These are phyloP conservation scores for Pocillopora damicornis DNA, from an alignment of 64 coral and sea anemone species.

Conservation along the genomic window DNA sequence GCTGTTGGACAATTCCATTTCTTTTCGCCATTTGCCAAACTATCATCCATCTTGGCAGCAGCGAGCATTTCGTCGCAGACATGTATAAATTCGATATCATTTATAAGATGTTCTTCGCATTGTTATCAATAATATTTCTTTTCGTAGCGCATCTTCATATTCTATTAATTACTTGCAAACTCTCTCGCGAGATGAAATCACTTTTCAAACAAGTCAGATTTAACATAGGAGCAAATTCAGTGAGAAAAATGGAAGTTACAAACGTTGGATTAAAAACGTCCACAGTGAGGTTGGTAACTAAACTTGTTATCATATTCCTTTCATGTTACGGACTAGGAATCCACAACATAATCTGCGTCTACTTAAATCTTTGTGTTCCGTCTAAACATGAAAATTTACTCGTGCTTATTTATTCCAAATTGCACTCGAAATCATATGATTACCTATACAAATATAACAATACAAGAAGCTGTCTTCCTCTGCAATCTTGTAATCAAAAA, in stretches of 20 bases:
- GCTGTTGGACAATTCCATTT: too few species aligned
- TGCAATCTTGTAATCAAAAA: too few species aligned
- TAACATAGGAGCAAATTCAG: background rate
- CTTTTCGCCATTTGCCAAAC: too few species aligned
- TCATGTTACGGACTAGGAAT: conserved; percentile 1
- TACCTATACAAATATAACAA: background rate
- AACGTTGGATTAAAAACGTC: background rate
- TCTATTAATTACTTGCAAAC: background rate
- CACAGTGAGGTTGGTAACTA: background rate
- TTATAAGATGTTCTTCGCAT: conserved; percentile 7
- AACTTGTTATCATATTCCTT: background rate
- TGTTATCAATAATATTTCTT: background rate
- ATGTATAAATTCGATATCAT: background rate
- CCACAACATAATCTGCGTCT: too few species aligned
- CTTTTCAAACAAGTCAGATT: conserved; percentile 7
- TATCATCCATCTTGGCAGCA: too few species aligned
- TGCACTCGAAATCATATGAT: too few species aligned
- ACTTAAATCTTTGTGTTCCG: too few species aligned
- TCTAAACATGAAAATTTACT: too few species aligned
- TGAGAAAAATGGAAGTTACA: background rate
- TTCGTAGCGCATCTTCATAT: background rate
- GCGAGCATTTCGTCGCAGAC: too few species aligned
- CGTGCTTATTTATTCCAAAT: too few species aligned
- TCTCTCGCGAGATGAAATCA: background rate
- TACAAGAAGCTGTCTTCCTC: too few species aligned